phyloP scores from a whole-genome alignment of 2,797 vertebrate species.

The Sylvilagus floridanus region DNA sequence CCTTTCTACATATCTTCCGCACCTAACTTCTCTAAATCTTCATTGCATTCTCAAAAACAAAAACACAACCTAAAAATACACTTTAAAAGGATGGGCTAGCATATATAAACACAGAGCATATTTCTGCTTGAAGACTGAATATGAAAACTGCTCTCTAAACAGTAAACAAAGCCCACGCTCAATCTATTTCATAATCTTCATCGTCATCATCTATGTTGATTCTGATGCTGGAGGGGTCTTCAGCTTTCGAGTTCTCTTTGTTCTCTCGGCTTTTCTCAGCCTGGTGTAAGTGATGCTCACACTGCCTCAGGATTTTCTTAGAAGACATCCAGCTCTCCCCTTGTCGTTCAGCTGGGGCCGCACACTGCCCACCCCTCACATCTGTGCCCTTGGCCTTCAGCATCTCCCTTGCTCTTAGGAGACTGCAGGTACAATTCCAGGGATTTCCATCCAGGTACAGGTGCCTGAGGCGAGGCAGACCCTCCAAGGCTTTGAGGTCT shows the following conservation, averaged over 20 bases:
- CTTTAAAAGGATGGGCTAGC: background rate
- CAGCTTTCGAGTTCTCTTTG: slow-evolving; percentile 82
- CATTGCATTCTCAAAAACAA: slow-evolving; percentile 52
- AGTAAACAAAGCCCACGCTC: slow-evolving; percentile 35
- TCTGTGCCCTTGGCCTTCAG: slow-evolving; percentile 89
- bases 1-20: background rate
- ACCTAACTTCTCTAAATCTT: slow-evolving; percentile 33
- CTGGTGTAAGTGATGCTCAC: slow-evolving; percentile 83
- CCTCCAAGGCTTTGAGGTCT: slow-evolving; percentile 85
- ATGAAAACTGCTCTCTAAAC: slow-evolving; percentile 25
- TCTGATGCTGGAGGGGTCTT: slow-evolving; percentile 69
- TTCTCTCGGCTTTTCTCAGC: slow-evolving; percentile 80
- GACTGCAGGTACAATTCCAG: slow-evolving; percentile 91
- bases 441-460: slow-evolving; percentile 91
- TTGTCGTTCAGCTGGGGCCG: slow-evolving; percentile 82
- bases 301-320: slow-evolving; percentile 87
- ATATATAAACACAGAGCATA: background rate
- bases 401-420: slow-evolving; percentile 85
- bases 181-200: slow-evolving; percentile 90
- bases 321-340: slow-evolving; percentile 91
- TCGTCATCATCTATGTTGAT: slow-evolving; percentile 86
- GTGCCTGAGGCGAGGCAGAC: slow-evolving; percentile 88
- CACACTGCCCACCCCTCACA: slow-evolving; percentile 89
- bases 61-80: slow-evolving; percentile 5
- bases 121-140: background rate